Evolutionary conservation across 2,888 invertebrate species (phyloP).

Genomic region (Melitaea athalia): DNA sequence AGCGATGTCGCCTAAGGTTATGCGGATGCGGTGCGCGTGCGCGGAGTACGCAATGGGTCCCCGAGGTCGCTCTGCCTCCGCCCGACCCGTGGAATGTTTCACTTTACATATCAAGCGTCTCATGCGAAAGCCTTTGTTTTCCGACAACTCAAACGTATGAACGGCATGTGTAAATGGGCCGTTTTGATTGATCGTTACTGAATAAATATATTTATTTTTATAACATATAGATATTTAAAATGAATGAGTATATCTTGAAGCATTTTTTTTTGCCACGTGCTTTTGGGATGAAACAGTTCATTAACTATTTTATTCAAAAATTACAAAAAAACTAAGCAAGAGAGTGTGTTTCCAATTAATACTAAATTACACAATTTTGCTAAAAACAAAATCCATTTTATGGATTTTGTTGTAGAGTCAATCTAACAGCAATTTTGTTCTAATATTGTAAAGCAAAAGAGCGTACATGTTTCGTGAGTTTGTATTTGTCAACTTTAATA

Average conservation of each 20-base stretch:
- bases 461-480: no score
- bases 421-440: no score
- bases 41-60: constrained; percentile 57
- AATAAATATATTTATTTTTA: not conserved
- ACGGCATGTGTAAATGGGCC: constrained; percentile 14
- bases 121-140: constrained; percentile 36
- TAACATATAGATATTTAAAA: not conserved
- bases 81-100: constrained; percentile 52
- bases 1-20: constrained; percentile 63
- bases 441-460: no score
- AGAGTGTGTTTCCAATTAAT: no score
- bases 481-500: no score
- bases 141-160: constrained; percentile 21
- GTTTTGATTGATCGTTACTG: constrained; percentile 2
- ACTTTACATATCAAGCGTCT: constrained; percentile 39
- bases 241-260: not conserved
- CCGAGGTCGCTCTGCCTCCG: constrained; percentile 62
- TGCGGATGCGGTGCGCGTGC: constrained; percentile 74
- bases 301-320: no score
- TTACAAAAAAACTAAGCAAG: no score
- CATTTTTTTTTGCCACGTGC: not conserved
- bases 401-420: no score
- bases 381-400: no score
- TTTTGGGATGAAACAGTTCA: no score
- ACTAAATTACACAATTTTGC: no score